Evolutionary conservation across 2,888 invertebrate species (phyloP), one percentile per base, ranked within the genome.

Genomic region (Gryllus longicercus): DNA sequence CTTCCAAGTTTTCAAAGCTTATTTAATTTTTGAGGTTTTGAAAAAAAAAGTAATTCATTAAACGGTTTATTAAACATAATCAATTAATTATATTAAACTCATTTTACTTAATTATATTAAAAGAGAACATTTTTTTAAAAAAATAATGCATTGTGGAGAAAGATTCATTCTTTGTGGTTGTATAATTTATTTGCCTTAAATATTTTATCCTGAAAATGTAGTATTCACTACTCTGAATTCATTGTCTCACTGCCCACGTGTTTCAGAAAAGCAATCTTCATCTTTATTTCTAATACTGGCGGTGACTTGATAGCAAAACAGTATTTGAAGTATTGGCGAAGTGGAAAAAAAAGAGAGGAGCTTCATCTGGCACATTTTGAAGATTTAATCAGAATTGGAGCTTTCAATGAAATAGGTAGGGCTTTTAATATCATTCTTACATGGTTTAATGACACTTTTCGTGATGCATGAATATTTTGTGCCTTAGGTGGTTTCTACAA

Each of bases 271-370:
- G 90, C 93, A 11, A 92, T 96, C 79, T 98, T 97, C 86, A 91
- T 98, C 84, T 96, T 98, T 86, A 89, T 98, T 80, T 96, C 97
- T 18, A 98, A 98, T 86, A 94, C 94, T 79, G 98, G 95, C n/a
- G 93, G 95, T n/a, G 86, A 88, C 81, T 88, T 91, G 82, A 95
- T 96, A 82, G 90, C 91, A 23, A 86, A 90, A 50, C 89, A 89
- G 76, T 89, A 93, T 81, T 85, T 93, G 49, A 87, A 90, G 1
- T 86, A 91, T n/a, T 92, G 92, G 91, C 82, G 88, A 83, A 86
- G 89, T 74, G 92, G 93, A 11, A 88, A 87, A 16, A 88, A 88
- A 76, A 89, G 95, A 79, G 90, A 91, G 83, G 88, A 92, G 21
- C 89, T 93, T 8, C 90, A 88, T 81, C 88, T 95, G 80, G 88